Evolutionary conservation across 2,888 invertebrate genomes (phyloP).

Genomic region (Galerucella calmariensis): DNA sequence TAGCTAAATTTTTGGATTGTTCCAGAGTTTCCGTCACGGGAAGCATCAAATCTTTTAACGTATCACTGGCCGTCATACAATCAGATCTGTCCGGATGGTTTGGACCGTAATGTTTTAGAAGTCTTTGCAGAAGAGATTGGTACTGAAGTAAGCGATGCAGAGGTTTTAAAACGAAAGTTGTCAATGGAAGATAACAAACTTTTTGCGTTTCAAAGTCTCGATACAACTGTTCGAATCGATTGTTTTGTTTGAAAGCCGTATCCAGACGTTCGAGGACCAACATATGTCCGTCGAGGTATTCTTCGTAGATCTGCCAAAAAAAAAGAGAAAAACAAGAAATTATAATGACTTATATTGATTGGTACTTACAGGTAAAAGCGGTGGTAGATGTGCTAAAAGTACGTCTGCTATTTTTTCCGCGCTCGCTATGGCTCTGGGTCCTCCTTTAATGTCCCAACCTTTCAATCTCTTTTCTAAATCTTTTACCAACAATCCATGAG

Average conservation of each 20-base stretch:
- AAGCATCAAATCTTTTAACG: constrained; percentile 68
- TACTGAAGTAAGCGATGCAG: constrained; percentile 89
- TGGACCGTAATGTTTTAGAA: constrained; percentile 78
- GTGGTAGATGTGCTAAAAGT: constrained; percentile 75
- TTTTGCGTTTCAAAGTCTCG: constrained; percentile 85
- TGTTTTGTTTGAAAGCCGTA: constrained; percentile 77
- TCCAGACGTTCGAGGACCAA: constrained; percentile 84
- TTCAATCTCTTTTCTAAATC: constrained; percentile 81
- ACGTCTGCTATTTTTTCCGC: constrained; percentile 80
- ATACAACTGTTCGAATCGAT: constrained; percentile 76
- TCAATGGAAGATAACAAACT: constrained; percentile 87
- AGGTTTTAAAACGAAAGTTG: constrained; percentile 84
- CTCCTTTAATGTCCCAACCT: constrained; percentile 77
- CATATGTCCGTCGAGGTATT: constrained; percentile 79
- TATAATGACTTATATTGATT: not conserved
- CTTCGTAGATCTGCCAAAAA: constrained; percentile 72
- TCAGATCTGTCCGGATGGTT: constrained; percentile 77
- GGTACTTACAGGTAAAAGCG: constrained; percentile 68
- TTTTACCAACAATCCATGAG: constrained; percentile 82
- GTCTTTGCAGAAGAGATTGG: constrained; percentile 77
- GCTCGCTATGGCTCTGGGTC: constrained; percentile 56
- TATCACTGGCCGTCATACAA: constrained; percentile 74
- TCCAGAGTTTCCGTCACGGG: constrained; percentile 67
- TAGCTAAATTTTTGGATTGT: constrained; percentile 80
- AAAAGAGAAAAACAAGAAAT: not conserved